Conservation (phyloP, 2,797 vertebrate genomes). For the Gallirallus australis region DNA sequence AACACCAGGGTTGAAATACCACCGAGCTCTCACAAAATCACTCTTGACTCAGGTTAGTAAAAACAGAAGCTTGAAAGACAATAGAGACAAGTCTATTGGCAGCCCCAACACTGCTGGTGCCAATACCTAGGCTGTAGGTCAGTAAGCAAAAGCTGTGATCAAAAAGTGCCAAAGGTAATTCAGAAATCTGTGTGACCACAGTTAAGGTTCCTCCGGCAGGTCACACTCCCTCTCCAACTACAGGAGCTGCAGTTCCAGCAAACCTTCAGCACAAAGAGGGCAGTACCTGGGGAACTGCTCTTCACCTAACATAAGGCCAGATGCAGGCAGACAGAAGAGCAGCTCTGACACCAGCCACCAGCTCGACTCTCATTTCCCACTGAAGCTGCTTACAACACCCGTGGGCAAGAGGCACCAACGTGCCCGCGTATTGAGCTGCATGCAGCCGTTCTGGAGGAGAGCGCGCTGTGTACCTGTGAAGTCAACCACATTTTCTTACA, state of each 20-base stretch:
- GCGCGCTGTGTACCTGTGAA: not conserved
- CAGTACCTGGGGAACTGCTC: not conserved
- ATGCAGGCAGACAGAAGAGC: not conserved
- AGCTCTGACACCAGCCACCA: not conserved
- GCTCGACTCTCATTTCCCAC: not conserved
- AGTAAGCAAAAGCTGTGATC: not conserved
- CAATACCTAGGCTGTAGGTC: not conserved
- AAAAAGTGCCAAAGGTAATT: not conserved
- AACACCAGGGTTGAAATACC: not conserved
- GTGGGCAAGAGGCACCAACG: not conserved
- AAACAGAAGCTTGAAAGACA: not conserved
- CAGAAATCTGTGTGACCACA: not conserved
- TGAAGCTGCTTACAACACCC: not conserved
- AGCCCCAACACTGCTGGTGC: not conserved
- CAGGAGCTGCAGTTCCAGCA: not conserved
- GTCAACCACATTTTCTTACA: not conserved
- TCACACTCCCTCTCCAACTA: not conserved
- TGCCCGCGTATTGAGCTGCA: not conserved
- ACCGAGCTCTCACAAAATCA: not conserved
- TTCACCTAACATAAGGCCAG: not conserved
- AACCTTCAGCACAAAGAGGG: not conserved
- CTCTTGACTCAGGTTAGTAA: not conserved
- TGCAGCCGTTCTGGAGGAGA: rapidly evolving
- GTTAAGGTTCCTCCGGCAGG: not conserved
- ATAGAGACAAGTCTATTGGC: not conserved